Evolutionary conservation across 2,888 invertebrate species (phyloP), one percentile per base, ranked within the genome.

Genomic region (Apamea monoglypha): DNA sequence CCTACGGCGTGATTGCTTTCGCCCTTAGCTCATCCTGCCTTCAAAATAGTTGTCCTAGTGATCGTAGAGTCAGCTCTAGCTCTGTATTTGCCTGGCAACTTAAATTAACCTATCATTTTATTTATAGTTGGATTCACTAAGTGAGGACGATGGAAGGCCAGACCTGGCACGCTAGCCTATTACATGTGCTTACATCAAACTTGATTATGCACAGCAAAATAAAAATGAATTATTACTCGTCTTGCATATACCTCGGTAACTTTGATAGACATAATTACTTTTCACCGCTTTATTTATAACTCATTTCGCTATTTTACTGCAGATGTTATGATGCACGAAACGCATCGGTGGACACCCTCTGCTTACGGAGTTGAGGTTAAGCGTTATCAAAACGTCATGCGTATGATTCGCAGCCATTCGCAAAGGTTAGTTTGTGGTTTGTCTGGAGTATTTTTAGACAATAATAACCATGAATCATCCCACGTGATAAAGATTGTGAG

Each of bases 321-420:
- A 63, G 44, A 25, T 12, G 29, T 70, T 68, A 73, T 72, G 59
- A 73, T 64, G 53, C 40, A 61, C n/a, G 75, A 50, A 71, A 74
- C 74, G 85, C 85, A 40, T 74, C 64, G 61, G n/a, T 80, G 85
- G 61, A 25, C 85, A 75, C 87, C 84, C 87, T 59, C 63, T 67
- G 50, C n/a, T 72, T 63, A 69, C 53, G 61, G 47, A 67, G 32
- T 59, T 44, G 16, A 56, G 25, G 21, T 69, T 61, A 53, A 14
- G 10, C 29, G n/a, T 64, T 36, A 81, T 64, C 40, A 66, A 47
- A 69, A 44, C 73, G 50, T 70, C 25, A 47, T 40, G 36, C 29
- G 25, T 29, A 29, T 53, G 59, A 53, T n/a, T 84, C 10, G 50
- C 50, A 25, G 68, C 44, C 50, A 53, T n/a, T 84, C 16, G 59